Evolutionary conservation across 2,113 vertebrate species (phyloP).

Genomic region (Nannobrachium achirus): DNA sequence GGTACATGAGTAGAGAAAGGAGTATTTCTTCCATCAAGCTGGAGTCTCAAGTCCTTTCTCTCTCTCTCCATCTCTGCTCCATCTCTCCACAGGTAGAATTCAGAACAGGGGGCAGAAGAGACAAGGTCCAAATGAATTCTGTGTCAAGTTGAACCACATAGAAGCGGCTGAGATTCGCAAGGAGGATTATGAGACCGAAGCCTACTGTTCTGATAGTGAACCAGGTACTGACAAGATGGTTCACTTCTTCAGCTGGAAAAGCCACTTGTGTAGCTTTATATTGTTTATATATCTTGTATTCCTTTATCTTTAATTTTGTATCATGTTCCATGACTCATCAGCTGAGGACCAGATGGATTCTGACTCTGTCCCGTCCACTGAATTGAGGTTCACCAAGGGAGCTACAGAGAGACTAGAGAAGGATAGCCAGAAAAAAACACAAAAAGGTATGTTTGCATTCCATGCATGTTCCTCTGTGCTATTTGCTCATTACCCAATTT

Average conservation of each 20-base stretch:
- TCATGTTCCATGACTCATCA: neutral
- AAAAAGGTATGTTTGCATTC: too few relatives aligned
- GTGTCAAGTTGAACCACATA: slow-evolving; percentile 89
- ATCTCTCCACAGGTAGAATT: slow-evolving; percentile 80
- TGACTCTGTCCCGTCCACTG: too few relatives aligned
- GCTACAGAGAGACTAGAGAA: too few relatives aligned
- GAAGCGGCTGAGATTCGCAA: slow-evolving; percentile 91
- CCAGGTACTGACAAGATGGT: neutral
- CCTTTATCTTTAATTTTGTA: neutral
- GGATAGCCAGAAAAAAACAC: too few relatives aligned
- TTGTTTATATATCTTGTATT: neutral
- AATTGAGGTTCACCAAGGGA: too few relatives aligned
- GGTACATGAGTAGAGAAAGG: too few relatives aligned
- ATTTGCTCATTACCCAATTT: too few relatives aligned
- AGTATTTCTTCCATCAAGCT: too few relatives aligned
- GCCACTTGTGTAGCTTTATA: neutral
- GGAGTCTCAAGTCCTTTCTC: neutral
- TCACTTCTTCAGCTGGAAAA: neutral
- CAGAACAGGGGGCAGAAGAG: slow-evolving; percentile 83
- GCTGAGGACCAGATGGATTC: neutral
- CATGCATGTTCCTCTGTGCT: too few relatives aligned
- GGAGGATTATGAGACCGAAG: slow-evolving; percentile 89
- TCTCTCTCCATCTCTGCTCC: neutral
- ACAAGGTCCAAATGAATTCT: slow-evolving; percentile 85
- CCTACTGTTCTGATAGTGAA: slow-evolving; percentile 80